Conservation (phyloP, 2,113 vertebrate genomes). For the Porphyrio hochstetteri region DNA sequence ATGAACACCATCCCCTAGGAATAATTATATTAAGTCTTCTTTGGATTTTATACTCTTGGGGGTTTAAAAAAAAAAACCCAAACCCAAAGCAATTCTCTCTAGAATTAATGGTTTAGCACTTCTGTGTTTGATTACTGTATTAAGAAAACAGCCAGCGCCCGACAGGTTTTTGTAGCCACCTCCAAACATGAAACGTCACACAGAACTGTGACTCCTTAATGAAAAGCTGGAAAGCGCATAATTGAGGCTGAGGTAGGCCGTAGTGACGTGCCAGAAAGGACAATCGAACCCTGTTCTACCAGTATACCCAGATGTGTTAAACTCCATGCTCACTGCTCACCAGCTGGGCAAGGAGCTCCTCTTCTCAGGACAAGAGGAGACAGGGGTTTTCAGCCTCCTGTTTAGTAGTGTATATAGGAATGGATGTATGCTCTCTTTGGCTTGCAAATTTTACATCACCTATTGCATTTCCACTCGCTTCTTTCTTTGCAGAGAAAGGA, state of each 20-base stretch:
- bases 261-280: constrained; percentile 50
- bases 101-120: constrained; percentile 21
- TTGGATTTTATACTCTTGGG: neutral
- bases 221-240: constrained; percentile 34
- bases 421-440: neutral
- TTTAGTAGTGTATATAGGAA: neutral
- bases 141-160: neutral
- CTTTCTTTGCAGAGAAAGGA: constrained; percentile 1
- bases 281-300: constrained; percentile 40
- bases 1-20: constrained; percentile 17
- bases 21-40: constrained; percentile 50
- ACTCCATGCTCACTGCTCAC: neutral
- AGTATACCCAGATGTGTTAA: constrained; percentile 2
- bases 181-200: constrained; percentile 19
- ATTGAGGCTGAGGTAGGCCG: constrained; percentile 26
- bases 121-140: neutral
- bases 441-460: constrained; percentile 8
- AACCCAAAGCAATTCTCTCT: neutral
- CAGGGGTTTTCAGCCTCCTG: neutral
- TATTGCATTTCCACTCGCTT: neutral
- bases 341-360: neutral
- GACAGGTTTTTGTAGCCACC: constrained; percentile 2
- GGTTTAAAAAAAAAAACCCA: neutral
- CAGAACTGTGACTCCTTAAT: constrained; percentile 50
- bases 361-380: neutral